Base-by-base conservation (phyloP, 2,888 invertebrate species). In the Nemotelus nigrinus region DNA sequence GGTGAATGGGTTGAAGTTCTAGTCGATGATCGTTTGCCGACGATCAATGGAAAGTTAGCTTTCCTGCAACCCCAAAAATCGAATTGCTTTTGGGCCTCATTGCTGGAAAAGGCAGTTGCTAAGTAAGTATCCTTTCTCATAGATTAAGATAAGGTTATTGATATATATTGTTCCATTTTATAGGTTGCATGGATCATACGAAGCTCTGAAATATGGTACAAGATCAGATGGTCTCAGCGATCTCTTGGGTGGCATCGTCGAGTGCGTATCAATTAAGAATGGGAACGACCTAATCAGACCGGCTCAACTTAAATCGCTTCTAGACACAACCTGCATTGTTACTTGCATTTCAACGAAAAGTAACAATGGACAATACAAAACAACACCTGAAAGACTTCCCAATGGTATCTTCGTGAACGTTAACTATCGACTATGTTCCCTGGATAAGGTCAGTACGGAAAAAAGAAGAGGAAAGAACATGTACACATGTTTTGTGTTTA, bases 81-180 rank as follows among this genome's bases (percentile, higher is more conserved):
- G 1, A 93, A 94, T 81, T 94, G 95, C 84, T 94, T 94, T 84
- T 97, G 96, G 96, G 94, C 96, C 0, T 93, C 96, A 0, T 88
- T 97, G 45, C 88, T 97, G 74, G 97, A 97, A 87, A 97, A 97
- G 87, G 97, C 97, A 0, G 96, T 96, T 82, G 96, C 96, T 78
- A 96, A 97, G 94, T 94, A 85, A 90, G 91, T 55, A 53, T 25
- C 25, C 25, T 25, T 1, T 1, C 25, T 25, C 25, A 25, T 25
- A 25, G 25, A 8, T n/a, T 5, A 58, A n/a, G 5, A 25, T 10
- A 25, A 25, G 25, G 25, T 25, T 25, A 25, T 1, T 25, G 25
- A 25, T 25, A 53, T 53, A 8, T 53, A 1, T 53, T 53, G 7
- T 53, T 53, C 1, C 53, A 25, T 25, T 53, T 68, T 87, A 10